Percentiles rank a stretch among this genome's conserved stretches.
Conservation (phyloP, 1,140 invertebrate genomes). For the Drosophila repleta region DNA sequence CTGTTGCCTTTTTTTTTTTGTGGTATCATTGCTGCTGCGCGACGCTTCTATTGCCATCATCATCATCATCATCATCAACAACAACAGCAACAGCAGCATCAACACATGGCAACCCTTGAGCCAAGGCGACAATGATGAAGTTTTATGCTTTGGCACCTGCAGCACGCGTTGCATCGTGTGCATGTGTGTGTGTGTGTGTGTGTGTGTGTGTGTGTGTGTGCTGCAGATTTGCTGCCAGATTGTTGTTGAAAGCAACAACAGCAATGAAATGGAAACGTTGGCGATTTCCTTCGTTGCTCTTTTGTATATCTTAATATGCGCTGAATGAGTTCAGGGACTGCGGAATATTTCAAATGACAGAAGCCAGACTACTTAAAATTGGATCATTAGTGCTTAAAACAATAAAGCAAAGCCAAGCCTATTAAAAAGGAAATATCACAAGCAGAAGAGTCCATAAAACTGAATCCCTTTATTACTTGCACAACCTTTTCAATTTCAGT, state of each 20-base stretch:
- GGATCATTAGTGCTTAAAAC: no score
- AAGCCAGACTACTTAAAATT: no score
- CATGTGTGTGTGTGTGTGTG: no score
- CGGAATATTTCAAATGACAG: no score
- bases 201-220: neutral
- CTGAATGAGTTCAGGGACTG: no score
- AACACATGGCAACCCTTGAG: constrained; percentile 66
- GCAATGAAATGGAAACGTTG: constrained; percentile 75
- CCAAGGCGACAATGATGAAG: constrained; percentile 80
- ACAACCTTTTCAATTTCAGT: neutral
- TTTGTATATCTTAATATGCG: constrained; percentile 48
- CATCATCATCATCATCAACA: constrained; percentile 53
- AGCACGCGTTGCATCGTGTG: constrained; percentile 39
- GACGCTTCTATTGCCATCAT: constrained; percentile 65
- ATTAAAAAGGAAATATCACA: neutral
- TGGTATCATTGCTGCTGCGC: constrained; percentile 66
- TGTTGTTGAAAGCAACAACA: constrained; percentile 40
- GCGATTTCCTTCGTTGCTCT: constrained; percentile 47
- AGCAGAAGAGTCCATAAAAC: neutral
- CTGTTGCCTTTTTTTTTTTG: constrained; percentile 52
- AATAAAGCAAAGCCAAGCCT: neutral
- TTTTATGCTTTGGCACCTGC: constrained; percentile 81
- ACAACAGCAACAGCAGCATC: constrained; percentile 10
- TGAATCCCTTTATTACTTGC: neutral
- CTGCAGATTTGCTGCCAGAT: constrained; percentile 31